phyloP scores from a whole-genome alignment of 1,140 invertebrate genomes.

The Helicoverpa zea region DNA sequence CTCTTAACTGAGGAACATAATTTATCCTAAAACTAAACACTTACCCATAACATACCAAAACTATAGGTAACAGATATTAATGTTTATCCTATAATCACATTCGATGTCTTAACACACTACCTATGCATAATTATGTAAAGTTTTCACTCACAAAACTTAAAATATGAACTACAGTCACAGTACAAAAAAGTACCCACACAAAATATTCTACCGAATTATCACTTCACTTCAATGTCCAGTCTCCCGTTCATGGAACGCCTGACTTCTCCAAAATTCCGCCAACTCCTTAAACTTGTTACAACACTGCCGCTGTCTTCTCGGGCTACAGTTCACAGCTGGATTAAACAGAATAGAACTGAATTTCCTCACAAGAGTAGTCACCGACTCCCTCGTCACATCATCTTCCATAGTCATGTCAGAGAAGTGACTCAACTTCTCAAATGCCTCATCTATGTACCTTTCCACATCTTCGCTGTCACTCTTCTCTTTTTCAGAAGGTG shows the following conservation, averaged over 20 bases:
- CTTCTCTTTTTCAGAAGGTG: constrained; percentile 54
- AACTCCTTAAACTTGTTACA: constrained; percentile 74
- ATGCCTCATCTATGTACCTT: constrained; percentile 74
- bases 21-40: too few species aligned
- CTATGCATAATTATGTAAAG: not conserved
- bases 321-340: constrained; percentile 62
- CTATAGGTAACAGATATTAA: too few species aligned
- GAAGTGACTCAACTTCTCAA: constrained; percentile 63
- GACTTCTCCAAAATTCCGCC: constrained; percentile 76
- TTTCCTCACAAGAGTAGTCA: constrained; percentile 75
- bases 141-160: not conserved
- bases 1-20: too few species aligned
- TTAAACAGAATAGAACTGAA: constrained; percentile 70
- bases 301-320: constrained; percentile 66
- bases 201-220: not conserved
- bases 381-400: constrained; percentile 67
- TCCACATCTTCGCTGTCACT: constrained; percentile 64
- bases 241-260: constrained; percentile 53
- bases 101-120: not conserved
- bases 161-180: not conserved
- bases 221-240: constrained; percentile 7
- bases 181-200: constrained; percentile 14
- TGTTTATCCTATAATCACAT: too few species aligned
- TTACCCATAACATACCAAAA: too few species aligned
- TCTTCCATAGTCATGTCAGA: constrained; percentile 56